Base-by-base conservation (phyloP, 2,888 invertebrate genomes). In the Orchesellides sinensis region DNA sequence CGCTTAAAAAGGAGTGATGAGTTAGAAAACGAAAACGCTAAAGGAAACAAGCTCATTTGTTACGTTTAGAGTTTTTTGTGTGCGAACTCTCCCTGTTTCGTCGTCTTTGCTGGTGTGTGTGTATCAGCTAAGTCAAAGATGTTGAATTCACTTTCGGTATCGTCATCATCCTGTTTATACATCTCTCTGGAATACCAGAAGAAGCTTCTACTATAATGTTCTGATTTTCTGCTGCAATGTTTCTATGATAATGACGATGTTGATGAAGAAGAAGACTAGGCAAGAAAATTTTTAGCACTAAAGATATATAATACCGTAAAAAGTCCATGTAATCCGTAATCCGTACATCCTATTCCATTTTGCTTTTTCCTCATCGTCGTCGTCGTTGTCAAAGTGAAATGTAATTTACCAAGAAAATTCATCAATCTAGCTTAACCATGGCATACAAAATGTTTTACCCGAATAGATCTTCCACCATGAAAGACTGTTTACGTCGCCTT, bases 361-460 rank as follows among this genome's bases (percentile, higher is more conserved):
- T 69, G 47, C 82, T 61, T 17, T 54, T 82, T 49, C 69, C 61
- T 75, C 63, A 14, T 69, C 61, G n/a, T 61, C 61, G 21, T 65
- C 70, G n/a, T 59, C 49, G 63, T 72, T 74, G 81, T 81, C 81
- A 75, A 82, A 75, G 75, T 69, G 75, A 82, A 82, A 75, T 75
- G 82, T 82, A 82, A 82, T 82, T 82, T 75, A 82, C 75, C 82
- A 82, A 83, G 84, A 84, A 84, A 84, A 70, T 84, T 84, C 84
- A 84, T 84, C 82, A 84, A 84, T 84, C 84, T 84, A 84, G 84
- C 84, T 84, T 84, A 84, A 82, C 69, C 82, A 74, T 82, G 82
- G 75, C 70, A 54, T 63, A 70, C 81, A 63, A 61, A 69, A 81
- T 81, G 73, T 81, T 81, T 81, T 74, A 27, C 40, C 80, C 63